phyloP scores from a whole-genome alignment of 2,888 invertebrate species.

The Zygaena filipendulae region DNA sequence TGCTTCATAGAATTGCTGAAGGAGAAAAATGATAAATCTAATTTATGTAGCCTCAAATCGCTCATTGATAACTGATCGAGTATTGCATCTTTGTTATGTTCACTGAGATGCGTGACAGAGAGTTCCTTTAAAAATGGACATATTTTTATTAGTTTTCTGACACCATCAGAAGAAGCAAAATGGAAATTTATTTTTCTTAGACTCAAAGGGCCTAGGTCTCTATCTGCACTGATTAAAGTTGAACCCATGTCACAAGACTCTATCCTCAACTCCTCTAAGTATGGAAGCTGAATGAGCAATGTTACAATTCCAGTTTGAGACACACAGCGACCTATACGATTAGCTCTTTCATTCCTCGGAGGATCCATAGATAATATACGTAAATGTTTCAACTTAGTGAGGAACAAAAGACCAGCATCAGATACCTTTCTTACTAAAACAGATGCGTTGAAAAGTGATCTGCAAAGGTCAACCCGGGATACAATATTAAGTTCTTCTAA shows the following conservation, averaged over 20 bases:
- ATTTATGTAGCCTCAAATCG: slow-evolving; percentile 37
- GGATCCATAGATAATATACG: slow-evolving; percentile 55
- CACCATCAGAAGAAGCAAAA: slow-evolving; percentile 52
- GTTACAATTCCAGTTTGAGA: slow-evolving; percentile 54
- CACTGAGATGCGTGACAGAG: slow-evolving; percentile 52
- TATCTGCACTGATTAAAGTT: slow-evolving; percentile 42
- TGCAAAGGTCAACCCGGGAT: slow-evolving; percentile 55
- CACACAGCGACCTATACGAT: slow-evolving; percentile 50
- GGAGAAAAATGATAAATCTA: slow-evolving; percentile 58
- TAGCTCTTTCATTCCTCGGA: slow-evolving; percentile 50
- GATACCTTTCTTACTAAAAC: slow-evolving; percentile 57
- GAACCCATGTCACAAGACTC: slow-evolving; percentile 63
- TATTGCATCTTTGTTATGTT: slow-evolving; percentile 51
- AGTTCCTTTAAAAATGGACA: slow-evolving; percentile 52
- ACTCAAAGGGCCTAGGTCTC: slow-evolving; percentile 45
- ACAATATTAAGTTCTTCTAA: slow-evolving; percentile 60
- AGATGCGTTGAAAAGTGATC: slow-evolving; percentile 57
- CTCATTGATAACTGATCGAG: slow-evolving; percentile 46
- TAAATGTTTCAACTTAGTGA: slow-evolving; percentile 45
- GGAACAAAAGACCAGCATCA: slow-evolving; percentile 44
- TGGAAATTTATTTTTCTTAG: slow-evolving; percentile 56
- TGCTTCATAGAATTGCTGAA: slow-evolving; percentile 45
- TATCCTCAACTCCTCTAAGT: slow-evolving; percentile 51
- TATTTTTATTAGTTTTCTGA: slow-evolving; percentile 47
- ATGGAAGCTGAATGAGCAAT: slow-evolving; percentile 45